Base-by-base conservation (phyloP, 2,797 vertebrate species). In the Urosaurus nigricauda region DNA sequence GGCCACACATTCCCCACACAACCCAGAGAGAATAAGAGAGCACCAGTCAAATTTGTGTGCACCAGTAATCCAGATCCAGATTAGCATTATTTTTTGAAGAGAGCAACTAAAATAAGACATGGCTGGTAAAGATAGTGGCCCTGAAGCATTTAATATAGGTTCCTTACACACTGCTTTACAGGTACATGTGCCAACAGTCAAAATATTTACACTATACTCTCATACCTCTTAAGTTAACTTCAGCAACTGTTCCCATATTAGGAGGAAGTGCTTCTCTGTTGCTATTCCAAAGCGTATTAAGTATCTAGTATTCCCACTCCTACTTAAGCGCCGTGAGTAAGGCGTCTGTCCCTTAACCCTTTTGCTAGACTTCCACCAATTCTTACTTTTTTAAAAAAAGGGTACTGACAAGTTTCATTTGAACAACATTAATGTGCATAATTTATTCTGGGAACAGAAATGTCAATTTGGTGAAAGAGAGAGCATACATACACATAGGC, bases 201-300 rank as follows among this genome's bases (percentile, higher is more conserved):
- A 87, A 92, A 56, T 92, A 91, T 94, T 94, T 93, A 94, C 24
- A 70, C 3, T 86, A 91, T 68, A 86, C 92, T 73, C 79, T 90
- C 89, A 93, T 87, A 94, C 91, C 93, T 94, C 92, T 93, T 88
- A 89, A 89, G 88, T 88, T 90, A 94, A 79, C 53, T 89, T 90
- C 2, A 0, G 85, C 90, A 81, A 88, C 86, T 47, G 88, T 93
- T 91, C 3, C 94, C 93, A 93, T 95, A 95, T 93, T 92, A 93
- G 94, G 95, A 95, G 92, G 92, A 94, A 95, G 88, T 16, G 40
- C 71, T 24, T 63, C 84, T 92, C 90, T 89, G 88, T 81, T 51
- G 91, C 83, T 86, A 87, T 87, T 89, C 63, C 60, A 73, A 85
- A 87, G 58, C 21, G 60, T 88, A 75, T 24, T 65, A 0, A 68